Percentiles rank a stretch among this genome's conserved stretches.
Evolutionary conservation across 1,140 invertebrate genomes (phyloP).

Genomic region (Oncopeltus fasciatus): DNA sequence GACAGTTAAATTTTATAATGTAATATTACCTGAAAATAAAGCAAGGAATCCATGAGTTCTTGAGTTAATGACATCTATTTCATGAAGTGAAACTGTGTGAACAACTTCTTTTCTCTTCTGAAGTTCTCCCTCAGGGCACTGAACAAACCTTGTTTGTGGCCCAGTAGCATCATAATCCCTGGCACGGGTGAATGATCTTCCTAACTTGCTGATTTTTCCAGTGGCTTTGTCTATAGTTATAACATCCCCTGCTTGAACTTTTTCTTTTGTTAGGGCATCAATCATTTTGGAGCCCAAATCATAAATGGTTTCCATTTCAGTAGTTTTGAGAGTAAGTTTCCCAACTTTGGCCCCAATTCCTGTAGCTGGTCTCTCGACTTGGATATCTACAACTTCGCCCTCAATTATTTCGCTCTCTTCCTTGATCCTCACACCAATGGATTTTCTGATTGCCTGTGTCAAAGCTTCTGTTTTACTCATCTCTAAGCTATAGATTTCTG

Average conservation of each 20-base stretch:
- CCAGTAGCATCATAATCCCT: slow-evolving; percentile 96
- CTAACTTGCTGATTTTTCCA: slow-evolving; percentile 89
- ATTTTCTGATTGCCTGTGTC: slow-evolving; percentile 92
- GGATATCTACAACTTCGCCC: slow-evolving; percentile 95
- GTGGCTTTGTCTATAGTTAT: slow-evolving; percentile 97
- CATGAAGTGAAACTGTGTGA: slow-evolving; percentile 95
- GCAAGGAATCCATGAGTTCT: slow-evolving; percentile 94
- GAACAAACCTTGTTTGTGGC: slow-evolving; percentile 74
- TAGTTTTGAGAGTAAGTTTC: slow-evolving; percentile 93
- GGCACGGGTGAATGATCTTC: slow-evolving; percentile 86
- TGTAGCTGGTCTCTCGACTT: slow-evolving; percentile 85
- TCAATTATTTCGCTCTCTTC: slow-evolving; percentile 98
- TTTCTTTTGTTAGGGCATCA: slow-evolving; percentile 91
- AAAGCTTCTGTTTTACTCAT: slow-evolving; percentile 99
- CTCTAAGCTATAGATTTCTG: slow-evolving; percentile 96
- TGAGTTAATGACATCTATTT: slow-evolving; percentile 96
- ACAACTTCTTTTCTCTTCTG: slow-evolving; percentile 97
- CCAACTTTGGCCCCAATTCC: slow-evolving; percentile 77
- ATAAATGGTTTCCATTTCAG: slow-evolving; percentile 99
- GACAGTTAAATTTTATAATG: too few relatives aligned
- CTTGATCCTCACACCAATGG: slow-evolving; percentile 94
- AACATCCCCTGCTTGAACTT: slow-evolving; percentile 90
- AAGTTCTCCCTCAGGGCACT: slow-evolving; percentile 95
- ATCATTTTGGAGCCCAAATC: slow-evolving; percentile 98
- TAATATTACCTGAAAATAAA: slow-evolving; percentile 91